Percentiles rank a stretch among this genome's conserved stretches.
phyloP scores from a whole-genome alignment of 2,888 invertebrate genomes.

The Rhabditoides inermis region DNA sequence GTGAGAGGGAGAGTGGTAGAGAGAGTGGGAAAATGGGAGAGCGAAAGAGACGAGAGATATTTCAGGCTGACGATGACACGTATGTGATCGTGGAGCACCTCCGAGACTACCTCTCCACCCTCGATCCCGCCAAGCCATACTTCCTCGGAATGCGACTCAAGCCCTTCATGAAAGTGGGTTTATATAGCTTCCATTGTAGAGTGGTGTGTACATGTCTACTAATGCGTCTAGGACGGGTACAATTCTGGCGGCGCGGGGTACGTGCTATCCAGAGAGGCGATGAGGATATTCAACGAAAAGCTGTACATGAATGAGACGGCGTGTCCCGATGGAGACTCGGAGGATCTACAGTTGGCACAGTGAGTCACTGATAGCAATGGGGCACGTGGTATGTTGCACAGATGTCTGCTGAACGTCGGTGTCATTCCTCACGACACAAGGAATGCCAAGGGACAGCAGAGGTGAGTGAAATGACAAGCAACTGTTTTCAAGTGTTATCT shows the following conservation, averaged over 20 bases:
- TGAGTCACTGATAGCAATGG: background rate
- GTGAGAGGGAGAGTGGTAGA: too few species aligned
- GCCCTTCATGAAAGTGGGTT: constrained; percentile 12
- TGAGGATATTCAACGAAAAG: constrained; percentile 13
- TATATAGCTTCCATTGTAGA: background rate
- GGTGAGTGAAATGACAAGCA: constrained; percentile 6
- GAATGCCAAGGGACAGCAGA: constrained; percentile 8
- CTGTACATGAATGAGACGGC: constrained; percentile 14
- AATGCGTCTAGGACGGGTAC: too few species aligned
- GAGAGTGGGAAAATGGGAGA: background rate
- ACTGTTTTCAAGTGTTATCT: too few species aligned
- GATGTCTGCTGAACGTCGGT: constrained; percentile 14
- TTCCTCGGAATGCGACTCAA: constrained; percentile 20
- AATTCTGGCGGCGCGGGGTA: constrained; percentile 25
- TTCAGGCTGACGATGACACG: constrained; percentile 27
- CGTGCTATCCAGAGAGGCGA: constrained; percentile 17
- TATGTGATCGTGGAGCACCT: constrained; percentile 23
- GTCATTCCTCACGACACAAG: constrained; percentile 18
- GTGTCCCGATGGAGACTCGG: constrained; percentile 18
- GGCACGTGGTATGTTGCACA: background rate
- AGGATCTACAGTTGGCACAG: constrained; percentile 20
- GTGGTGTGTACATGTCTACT: background rate
- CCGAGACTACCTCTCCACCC: constrained; percentile 7
- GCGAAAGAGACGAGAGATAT: background rate
- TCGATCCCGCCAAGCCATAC: constrained; percentile 15